Percentiles rank a stretch among this genome's conserved stretches.
These are phyloP conservation scores for Sialia sialis DNA, from an alignment of 2,113 vertebrate genomes.

Conservation along the genomic window DNA sequence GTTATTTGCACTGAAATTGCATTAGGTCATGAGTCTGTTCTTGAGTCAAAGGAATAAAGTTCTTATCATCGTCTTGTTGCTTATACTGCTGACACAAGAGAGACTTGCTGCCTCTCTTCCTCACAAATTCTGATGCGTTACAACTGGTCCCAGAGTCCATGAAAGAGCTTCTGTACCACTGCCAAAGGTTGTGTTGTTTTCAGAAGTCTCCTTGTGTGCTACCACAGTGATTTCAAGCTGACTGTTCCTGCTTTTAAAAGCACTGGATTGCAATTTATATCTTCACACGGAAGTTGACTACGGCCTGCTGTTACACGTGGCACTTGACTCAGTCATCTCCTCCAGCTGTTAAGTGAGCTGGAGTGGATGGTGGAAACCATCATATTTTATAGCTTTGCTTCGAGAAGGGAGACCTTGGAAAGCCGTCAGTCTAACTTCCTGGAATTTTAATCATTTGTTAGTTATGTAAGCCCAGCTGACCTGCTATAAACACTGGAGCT, in stretches of 20 bases:
- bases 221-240: neutral
- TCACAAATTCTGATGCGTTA: neutral
- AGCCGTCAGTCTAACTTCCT: neutral
- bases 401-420: neutral
- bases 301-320: neutral
- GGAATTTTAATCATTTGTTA: neutral
- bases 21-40: neutral
- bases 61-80: neutral
- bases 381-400: neutral
- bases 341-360: neutral
- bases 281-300: neutral
- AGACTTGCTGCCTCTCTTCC: neutral
- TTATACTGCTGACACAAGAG: neutral
- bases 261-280: neutral
- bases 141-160: neutral
- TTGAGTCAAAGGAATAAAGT: neutral
- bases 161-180: neutral
- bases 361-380: neutral
- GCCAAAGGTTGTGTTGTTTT: neutral
- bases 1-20: neutral
- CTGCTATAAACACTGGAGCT: neutral
- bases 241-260: neutral
- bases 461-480: neutral
- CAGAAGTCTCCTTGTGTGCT: neutral
- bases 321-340: neutral